These are phyloP conservation scores for Chaenocephalus aceratus DNA, from an alignment of 2,113 vertebrate genomes.

Conservation along the genomic window DNA sequence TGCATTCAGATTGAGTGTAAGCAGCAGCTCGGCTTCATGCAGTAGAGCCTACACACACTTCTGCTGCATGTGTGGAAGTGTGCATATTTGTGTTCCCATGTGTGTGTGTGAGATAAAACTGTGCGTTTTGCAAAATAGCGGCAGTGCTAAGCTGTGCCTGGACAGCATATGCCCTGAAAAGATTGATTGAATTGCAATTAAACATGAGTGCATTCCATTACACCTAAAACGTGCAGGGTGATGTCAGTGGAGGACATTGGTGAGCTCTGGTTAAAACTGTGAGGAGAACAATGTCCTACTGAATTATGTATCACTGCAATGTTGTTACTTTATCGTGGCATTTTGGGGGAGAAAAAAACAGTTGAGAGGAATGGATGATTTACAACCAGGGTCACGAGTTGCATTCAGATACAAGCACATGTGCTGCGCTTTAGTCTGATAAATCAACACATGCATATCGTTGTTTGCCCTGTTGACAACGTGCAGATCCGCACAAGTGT, in stretches of 20 bases:
- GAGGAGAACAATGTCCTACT: not conserved
- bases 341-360: not conserved
- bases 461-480: not conserved
- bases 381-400: not conserved
- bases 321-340: not conserved
- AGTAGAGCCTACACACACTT: slow-evolving; percentile 7
- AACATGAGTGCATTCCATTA: slow-evolving; percentile 56
- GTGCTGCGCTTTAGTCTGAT: not conserved
- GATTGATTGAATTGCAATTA: slow-evolving; percentile 55
- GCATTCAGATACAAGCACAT: not conserved
- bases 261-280: not conserved
- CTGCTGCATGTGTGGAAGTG: slow-evolving; percentile 17
- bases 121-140: slow-evolving; percentile 19
- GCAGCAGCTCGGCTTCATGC: not conserved
- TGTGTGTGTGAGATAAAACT: slow-evolving; percentile 20
- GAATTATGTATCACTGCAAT: slow-evolving; percentile 13
- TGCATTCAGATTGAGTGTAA: slow-evolving; percentile 28
- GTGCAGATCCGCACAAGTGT: not conserved
- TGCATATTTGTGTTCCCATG: slow-evolving; percentile 37
- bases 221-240: slow-evolving; percentile 38
- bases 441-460: not conserved
- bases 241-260: slow-evolving; percentile 19
- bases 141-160: slow-evolving; percentile 58
- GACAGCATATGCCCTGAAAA: slow-evolving; percentile 64
- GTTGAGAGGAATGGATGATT: not conserved